A percentile compares a stretch with the other conserved stretches of the same genome.
Evolutionary conservation across 2,888 invertebrate genomes (phyloP).

Genomic region (Pandemis corylana): DNA sequence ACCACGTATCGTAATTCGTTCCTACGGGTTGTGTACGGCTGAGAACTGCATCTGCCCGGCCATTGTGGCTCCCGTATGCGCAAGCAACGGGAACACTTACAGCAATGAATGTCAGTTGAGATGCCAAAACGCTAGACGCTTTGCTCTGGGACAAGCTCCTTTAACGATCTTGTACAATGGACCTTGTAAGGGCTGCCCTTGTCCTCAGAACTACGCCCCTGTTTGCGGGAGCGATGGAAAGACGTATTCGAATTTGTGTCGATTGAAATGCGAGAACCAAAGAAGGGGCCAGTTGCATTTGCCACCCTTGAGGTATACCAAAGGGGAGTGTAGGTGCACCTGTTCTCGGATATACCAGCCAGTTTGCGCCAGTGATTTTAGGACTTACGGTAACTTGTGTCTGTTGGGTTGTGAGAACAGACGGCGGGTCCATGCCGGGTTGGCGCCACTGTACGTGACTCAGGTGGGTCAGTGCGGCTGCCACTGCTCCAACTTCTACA

Average conservation of each 20-base stretch:
- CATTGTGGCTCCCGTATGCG: constrained; percentile 11
- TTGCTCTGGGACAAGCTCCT: background rate
- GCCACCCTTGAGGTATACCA: background rate
- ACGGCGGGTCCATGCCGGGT: constrained; percentile 32
- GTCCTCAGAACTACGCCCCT: background rate
- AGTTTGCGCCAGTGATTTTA: constrained; percentile 44
- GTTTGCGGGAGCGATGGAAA: constrained; percentile 3
- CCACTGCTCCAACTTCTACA: background rate
- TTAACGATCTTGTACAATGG: background rate
- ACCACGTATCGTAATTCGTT: constrained; percentile 1
- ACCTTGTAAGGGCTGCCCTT: background rate
- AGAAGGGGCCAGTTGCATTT: background rate
- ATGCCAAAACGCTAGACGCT: background rate
- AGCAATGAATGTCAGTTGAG: background rate
- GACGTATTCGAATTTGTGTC: background rate
- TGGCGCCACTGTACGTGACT: constrained; percentile 10
- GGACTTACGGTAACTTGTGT: constrained; percentile 51
- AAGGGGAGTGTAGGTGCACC: constrained; percentile 1
- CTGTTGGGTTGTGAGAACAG: constrained; percentile 51
- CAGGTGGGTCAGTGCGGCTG: background rate
- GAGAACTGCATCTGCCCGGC: constrained; percentile 13
- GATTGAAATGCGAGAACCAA: constrained; percentile 1
- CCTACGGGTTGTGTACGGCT: constrained; percentile 1
- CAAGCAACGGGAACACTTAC: constrained; percentile 31
- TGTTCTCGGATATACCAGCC: background rate